Evolutionary conservation across 2,797 vertebrate species (phyloP).

Genomic region (Avahi laniger): DNA sequence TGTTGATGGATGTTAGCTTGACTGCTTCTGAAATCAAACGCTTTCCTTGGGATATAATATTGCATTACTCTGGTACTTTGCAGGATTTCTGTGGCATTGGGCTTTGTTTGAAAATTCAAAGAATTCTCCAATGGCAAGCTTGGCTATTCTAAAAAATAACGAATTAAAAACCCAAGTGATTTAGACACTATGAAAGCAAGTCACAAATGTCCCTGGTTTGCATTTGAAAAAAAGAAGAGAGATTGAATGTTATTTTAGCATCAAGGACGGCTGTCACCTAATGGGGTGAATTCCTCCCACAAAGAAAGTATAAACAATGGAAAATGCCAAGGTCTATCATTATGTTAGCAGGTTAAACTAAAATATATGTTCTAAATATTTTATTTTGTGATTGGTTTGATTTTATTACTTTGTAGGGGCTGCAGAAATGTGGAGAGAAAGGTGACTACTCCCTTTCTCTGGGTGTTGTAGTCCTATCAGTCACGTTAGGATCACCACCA

Average conservation of each 20-base stretch:
- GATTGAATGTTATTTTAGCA: conserved; percentile 57
- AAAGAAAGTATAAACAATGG: conserved; percentile 62
- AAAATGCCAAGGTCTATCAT: conserved; percentile 72
- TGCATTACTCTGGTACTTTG: conserved; percentile 48
- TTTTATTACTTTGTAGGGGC: conserved; percentile 36
- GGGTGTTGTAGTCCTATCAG: neutral
- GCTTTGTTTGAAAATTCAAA: conserved; percentile 77
- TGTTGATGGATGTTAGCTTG: conserved; percentile 46
- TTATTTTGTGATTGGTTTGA: conserved; percentile 22
- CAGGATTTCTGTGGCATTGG: conserved; percentile 69
- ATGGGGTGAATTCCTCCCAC: conserved; percentile 51
- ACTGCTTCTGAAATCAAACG: conserved; percentile 58
- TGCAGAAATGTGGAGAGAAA: neutral
- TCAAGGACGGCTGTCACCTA: conserved; percentile 72
- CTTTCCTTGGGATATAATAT: conserved; percentile 54
- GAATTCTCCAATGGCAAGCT: conserved; percentile 65
- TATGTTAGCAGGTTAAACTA: conserved; percentile 60
- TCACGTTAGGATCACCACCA: neutral
- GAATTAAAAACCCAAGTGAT: conserved; percentile 72
- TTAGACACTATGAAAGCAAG: conserved; percentile 65
- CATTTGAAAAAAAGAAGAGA: conserved; percentile 54
- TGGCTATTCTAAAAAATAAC: conserved; percentile 66
- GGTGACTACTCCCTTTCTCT: neutral
- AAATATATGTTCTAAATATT: conserved; percentile 56
- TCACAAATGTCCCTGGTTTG: conserved; percentile 64